Conservation (phyloP, 2,888 invertebrate species). For the Lepidonotus clava region DNA sequence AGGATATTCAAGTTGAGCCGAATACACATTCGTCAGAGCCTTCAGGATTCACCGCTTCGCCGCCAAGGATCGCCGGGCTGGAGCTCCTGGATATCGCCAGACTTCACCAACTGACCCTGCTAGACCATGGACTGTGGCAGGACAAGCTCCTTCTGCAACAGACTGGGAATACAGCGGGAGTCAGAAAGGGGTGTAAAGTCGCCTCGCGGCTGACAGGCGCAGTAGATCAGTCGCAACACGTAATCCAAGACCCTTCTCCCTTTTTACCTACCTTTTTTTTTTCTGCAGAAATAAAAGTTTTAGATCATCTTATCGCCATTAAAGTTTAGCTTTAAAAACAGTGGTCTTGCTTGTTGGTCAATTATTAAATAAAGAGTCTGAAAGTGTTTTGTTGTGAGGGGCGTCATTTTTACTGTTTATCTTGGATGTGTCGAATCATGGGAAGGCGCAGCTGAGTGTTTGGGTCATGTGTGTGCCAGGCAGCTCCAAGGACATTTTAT, state of each 20-base stretch:
- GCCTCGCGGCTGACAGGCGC: not conserved
- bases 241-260: not conserved
- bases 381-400: no score
- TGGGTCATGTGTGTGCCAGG: no score
- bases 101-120: not conserved
- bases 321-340: not conserved
- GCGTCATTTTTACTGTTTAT: no score
- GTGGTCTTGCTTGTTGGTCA: slow-evolving; percentile 27
- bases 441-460: no score
- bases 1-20: not conserved
- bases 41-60: not conserved
- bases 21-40: not conserved
- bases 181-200: not conserved
- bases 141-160: not conserved
- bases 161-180: not conserved
- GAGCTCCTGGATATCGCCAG: not conserved
- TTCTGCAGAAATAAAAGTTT: slow-evolving; percentile 30
- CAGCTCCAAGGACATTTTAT: no score
- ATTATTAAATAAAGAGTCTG: no score
- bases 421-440: no score
- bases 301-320: not conserved
- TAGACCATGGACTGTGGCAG: not conserved
- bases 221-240: not conserved
- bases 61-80: not conserved
- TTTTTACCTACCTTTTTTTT: not conserved